Base-by-base conservation (phyloP, 2,888 invertebrate genomes). In the Nineta flava region DNA sequence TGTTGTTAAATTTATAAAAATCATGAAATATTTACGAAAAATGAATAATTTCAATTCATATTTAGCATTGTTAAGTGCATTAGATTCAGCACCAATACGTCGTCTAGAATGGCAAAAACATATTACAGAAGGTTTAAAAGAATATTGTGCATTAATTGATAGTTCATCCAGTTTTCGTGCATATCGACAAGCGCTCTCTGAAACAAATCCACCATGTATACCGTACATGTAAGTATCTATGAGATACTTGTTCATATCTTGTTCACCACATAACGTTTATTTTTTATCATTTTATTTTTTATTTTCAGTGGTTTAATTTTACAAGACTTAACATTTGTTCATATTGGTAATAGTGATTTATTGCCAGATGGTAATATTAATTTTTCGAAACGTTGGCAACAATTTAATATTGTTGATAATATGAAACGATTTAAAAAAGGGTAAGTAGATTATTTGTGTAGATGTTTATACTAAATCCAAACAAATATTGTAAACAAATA, bases 11-110 rank as follows among this genome's bases (percentile, higher is more conserved):
- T 94, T 96, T 67, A 87, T 99, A 52, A 97, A 97, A 68, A 93
- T 99, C 54, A 96, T 97, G 95, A 94, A 95, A 71, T 90, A 94
- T 64, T 73, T 99, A 55, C 77, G 96, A 53, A 95, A 95, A 68
- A 83, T 97, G 67, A 95, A 94, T 71, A 99, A 99, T 68, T 99
- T 96, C 69, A 99, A 99, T 72, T 96, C 96, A 43, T 96, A 96
- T 72, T 73, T 99, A 60, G 97, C 99, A 9, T 73, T 99, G 55
- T 74, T 99, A 53, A 95, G 96, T 7, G 99, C 99, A 13, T 70
- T 99, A 58, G 95, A 96, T 69, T 97, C 96, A 16, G 95, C 95
- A 4, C 96, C 99, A 0, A 81, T 91, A 65, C 71, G 81, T 60
- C 74, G 97, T 64, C 74, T 99, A 64, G 97, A 94, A 64, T 93